A percentile compares a stretch with the other conserved stretches of the same genome.
Conservation (phyloP, 2,113 vertebrate species). For the Synodontis membranacea region DNA sequence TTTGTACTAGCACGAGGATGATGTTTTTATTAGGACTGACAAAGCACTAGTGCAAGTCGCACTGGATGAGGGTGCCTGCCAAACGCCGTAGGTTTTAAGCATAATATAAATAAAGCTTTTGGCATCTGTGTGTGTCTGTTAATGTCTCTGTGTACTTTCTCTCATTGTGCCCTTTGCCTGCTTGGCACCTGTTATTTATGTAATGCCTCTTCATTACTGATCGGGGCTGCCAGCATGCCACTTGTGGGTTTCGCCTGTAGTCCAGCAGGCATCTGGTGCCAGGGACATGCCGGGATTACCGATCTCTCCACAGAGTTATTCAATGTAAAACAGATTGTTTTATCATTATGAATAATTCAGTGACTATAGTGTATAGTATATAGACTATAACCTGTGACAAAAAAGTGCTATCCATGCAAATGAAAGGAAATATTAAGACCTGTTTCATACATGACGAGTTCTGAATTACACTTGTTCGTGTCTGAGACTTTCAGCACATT, state of each 20-base stretch:
- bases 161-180: neutral
- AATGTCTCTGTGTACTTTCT: neutral
- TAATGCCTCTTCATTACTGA: neutral
- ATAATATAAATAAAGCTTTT: neutral
- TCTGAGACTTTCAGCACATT: too few relatives aligned
- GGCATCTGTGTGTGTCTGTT: neutral
- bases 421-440: neutral
- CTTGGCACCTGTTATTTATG: slow-evolving; percentile 3
- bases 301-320: neutral
- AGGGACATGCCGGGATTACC: neutral
- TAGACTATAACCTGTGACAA: neutral
- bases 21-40: neutral
- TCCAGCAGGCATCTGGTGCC: neutral
- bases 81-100: neutral
- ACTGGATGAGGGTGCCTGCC: neutral
- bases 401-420: neutral
- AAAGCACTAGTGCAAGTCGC: neutral
- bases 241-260: slow-evolving; percentile 48
- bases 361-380: neutral
- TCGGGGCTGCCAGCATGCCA: slow-evolving; percentile 46
- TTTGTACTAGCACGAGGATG: neutral
- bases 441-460: neutral
- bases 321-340: neutral
- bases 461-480: neutral
- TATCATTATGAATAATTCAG: neutral